Base-by-base conservation (phyloP, 1,140 invertebrate species). In the Asbolus verrucosus region DNA sequence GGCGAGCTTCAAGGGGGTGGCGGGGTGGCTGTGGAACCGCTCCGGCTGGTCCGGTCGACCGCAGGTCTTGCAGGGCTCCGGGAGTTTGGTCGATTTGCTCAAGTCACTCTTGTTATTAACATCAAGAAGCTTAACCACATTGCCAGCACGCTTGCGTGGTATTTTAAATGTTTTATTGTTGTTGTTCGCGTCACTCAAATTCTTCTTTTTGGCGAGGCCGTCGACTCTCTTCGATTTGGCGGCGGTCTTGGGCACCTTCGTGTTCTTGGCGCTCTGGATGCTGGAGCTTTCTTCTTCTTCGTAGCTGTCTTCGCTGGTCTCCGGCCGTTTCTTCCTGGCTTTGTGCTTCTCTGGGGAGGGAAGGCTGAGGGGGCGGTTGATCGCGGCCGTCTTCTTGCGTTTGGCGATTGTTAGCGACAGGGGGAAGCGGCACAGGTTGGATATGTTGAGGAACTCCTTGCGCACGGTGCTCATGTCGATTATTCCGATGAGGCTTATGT, bases 401-500 rank as follows among this genome's bases (percentile, higher is more conserved):
- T 73, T 72, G 1, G 54, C 67, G 11, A 43, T 46, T 16, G 73
- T 72, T 14, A 76, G 19, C 3, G 70, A 65, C 15, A 79, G 43
- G 1, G 78, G 75, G 36, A 75, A 16, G 13, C 74, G 68, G 65
- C 80, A 81, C 15, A 81, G 62, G 50, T 78, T 82, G 2, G 82
- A 78, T 21, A 82, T 78, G 50, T 80, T 77, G 3, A 86, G 73
- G n/a, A 86, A 81, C 50, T 86, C 85, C 73, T 87, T 86, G 61
- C 83, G 82, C 19, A 88, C 76, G n/a, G 85, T 73, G 0, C 87
- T 86, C 87, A 89, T 88, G 72, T 88, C 88, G 11, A 89, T 80
- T 73, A 87, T 85, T 3, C 82, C 78, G 24, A 85, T 78, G 8
- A 86, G 78, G 11, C 79, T 77, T 1, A 85, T 83, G 71, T 89